A percentile compares a stretch with the other conserved stretches of the same genome.
Conservation (phyloP, 2,113 vertebrate genomes). For the Setophaga coronata region DNA sequence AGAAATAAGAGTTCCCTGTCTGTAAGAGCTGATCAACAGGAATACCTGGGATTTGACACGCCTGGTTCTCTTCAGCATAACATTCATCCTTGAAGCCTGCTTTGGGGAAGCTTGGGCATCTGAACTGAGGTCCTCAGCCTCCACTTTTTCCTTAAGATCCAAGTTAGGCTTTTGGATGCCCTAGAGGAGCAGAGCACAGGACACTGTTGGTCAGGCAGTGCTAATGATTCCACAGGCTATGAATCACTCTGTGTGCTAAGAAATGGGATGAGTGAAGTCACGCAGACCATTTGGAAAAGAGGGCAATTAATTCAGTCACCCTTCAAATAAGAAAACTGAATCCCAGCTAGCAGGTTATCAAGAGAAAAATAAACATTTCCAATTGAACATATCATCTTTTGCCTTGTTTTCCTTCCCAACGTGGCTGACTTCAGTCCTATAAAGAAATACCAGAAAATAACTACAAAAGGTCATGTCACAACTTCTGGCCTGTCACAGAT, state of each 20-base stretch:
- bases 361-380: background rate
- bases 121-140: slow-evolving; percentile 72
- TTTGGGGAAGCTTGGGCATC: slow-evolving; percentile 74
- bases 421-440: background rate
- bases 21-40: background rate
- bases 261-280: background rate
- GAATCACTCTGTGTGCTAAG: background rate
- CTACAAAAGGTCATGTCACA: fast-evolving
- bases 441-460: background rate
- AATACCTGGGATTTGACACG: slow-evolving; percentile 81
- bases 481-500: background rate
- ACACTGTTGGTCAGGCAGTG: slow-evolving; percentile 12
- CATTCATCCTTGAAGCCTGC: slow-evolving; percentile 73
- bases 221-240: background rate
- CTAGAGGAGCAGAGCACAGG: slow-evolving; percentile 67
- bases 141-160: slow-evolving; percentile 79
- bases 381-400: background rate
- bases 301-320: background rate
- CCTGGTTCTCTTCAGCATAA: slow-evolving; percentile 78
- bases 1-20: background rate
- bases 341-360: background rate
- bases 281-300: background rate
- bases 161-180: slow-evolving; percentile 79
- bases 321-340: background rate
- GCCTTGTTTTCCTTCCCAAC: background rate